Conservation (phyloP, 2,888 invertebrate species). For the Apamea monoglypha region DNA sequence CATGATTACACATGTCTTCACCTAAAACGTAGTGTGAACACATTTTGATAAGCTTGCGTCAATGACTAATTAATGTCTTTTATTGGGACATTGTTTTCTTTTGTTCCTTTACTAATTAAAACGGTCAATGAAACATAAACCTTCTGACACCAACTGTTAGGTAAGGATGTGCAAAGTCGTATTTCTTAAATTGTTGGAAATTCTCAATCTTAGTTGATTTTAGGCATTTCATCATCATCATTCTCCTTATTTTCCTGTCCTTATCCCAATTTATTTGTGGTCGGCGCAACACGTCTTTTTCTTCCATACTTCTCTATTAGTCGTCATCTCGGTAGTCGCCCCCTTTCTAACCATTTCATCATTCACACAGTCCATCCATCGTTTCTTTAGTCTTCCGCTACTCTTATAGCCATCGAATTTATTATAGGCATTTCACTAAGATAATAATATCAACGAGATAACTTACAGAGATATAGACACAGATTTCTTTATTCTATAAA, state of each 20-base stretch:
- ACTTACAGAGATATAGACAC: background rate
- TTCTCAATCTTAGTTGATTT: background rate
- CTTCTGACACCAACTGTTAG: background rate
- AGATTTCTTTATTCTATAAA: background rate
- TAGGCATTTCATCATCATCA: background rate
- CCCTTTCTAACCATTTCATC: background rate
- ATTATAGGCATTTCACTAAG: background rate
- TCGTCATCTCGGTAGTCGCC: background rate
- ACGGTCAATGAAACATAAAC: background rate
- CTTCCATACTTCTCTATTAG: no score
- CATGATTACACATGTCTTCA: conserved; percentile 43
- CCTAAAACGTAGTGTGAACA: conserved; percentile 40
- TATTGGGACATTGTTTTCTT: conserved; percentile 23
- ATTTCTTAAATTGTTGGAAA: background rate
- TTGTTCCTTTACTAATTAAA: background rate
- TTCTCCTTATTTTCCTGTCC: background rate
- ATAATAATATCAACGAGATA: background rate
- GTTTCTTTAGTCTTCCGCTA: no score
- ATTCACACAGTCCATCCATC: no score
- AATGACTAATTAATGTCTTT: conserved; percentile 45
- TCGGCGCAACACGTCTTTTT: background rate
- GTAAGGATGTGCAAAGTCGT: background rate
- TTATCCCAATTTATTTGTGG: background rate
- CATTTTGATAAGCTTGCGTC: conserved; percentile 47
- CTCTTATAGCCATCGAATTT: background rate